phyloP scores from a whole-genome alignment of 2,797 vertebrate species.

The Micromesistius poutassou region DNA sequence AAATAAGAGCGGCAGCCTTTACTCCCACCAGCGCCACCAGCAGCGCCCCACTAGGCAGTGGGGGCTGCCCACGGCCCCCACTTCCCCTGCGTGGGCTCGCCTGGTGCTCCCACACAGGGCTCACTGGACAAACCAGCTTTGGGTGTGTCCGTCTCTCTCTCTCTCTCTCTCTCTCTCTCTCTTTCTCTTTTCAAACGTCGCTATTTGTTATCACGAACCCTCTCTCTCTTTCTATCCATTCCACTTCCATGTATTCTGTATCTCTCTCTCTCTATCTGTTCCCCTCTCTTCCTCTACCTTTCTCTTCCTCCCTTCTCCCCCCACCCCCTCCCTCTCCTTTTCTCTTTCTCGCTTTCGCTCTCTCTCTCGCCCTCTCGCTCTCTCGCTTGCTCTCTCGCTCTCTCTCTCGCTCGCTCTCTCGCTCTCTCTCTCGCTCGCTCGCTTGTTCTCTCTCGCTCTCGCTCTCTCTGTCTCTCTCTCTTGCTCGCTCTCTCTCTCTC shows the following conservation, averaged over 20 bases:
- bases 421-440: neutral
- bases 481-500: too few relatives aligned
- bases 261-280: neutral
- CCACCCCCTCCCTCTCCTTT: neutral
- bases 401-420: too few relatives aligned
- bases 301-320: neutral
- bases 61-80: neutral
- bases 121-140: neutral
- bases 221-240: neutral
- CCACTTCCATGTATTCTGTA: too few relatives aligned
- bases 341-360: neutral
- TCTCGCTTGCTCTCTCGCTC: too few relatives aligned
- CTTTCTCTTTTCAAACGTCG: neutral
- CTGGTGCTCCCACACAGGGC: neutral
- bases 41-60: neutral
- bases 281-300: too few relatives aligned
- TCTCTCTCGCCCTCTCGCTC: too few relatives aligned
- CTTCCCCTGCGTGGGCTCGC: neutral
- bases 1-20: conserved; percentile 12
- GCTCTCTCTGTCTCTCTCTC: too few relatives aligned
- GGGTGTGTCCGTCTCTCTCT: neutral
- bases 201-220: too few relatives aligned
- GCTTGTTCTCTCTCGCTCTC: too few relatives aligned
- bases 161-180: neutral
- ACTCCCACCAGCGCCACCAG: neutral